Evolutionary conservation across 2,113 vertebrate genomes (phyloP).

Genomic region (Heptranchias perlo): DNA sequence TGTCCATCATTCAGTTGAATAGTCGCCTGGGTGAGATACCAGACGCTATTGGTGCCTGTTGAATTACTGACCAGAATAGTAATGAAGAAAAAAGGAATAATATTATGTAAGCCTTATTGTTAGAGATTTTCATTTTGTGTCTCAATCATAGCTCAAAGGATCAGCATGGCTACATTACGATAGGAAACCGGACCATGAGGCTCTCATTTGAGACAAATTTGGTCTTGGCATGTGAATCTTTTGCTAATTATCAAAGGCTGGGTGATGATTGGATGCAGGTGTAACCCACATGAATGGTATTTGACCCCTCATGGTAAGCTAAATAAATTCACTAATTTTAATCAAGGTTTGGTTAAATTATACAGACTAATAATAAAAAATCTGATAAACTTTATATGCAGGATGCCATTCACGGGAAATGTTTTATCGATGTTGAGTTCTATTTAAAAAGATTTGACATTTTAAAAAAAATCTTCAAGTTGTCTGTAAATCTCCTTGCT

Average conservation of each 20-base stretch:
- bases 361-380: slow-evolving; percentile 3
- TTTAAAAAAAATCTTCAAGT: background rate
- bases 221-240: slow-evolving; percentile 63
- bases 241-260: slow-evolving; percentile 46
- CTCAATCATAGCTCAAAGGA: background rate
- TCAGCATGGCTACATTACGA: slow-evolving; percentile 58
- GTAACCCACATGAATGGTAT: slow-evolving; percentile 56
- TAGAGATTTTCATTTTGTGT: background rate
- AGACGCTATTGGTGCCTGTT: background rate
- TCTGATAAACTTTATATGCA: slow-evolving; percentile 10
- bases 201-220: slow-evolving; percentile 65
- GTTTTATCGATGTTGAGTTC: background rate
- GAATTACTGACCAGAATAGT: background rate
- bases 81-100: background rate
- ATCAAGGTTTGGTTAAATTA: slow-evolving; percentile 31
- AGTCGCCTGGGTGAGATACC: background rate
- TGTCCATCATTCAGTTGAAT: background rate
- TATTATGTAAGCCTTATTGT: background rate
- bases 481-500: background rate
- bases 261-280: slow-evolving; percentile 73
- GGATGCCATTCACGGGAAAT: background rate
- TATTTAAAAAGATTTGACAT: background rate
- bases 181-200: slow-evolving; percentile 58
- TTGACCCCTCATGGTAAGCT: slow-evolving; percentile 51
- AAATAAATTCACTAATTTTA: slow-evolving; percentile 35